Conservation (phyloP, 2,888 invertebrate species). For the Unio pictorum region DNA sequence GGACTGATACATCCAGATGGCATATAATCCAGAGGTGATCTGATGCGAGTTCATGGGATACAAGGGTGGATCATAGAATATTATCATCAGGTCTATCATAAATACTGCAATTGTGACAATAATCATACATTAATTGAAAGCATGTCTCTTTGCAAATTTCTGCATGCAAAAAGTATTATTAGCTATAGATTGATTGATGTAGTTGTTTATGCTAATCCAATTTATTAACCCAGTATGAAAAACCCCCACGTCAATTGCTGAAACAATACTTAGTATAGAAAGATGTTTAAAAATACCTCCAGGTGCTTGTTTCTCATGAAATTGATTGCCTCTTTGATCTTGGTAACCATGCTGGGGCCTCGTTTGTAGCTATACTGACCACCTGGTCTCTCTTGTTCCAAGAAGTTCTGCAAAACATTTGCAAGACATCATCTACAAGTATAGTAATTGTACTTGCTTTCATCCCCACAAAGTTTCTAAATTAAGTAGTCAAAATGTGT, state of each 20-base stretch:
- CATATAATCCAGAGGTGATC: too few relatives aligned
- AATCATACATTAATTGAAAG: too few relatives aligned
- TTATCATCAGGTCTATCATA: too few relatives aligned
- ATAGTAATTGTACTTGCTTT: neutral
- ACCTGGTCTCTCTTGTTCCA: constrained; percentile 51
- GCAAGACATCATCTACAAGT: neutral
- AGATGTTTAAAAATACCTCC: constrained; percentile 75
- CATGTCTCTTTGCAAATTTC: too few relatives aligned
- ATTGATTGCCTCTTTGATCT: constrained; percentile 93
- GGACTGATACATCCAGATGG: too few relatives aligned
- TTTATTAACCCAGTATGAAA: neutral
- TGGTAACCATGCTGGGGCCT: constrained; percentile 72
- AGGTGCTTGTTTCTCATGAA: constrained; percentile 96
- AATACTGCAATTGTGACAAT: too few relatives aligned
- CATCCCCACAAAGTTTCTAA: too few relatives aligned
- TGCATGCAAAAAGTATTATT: too few relatives aligned
- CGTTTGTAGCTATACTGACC: constrained; percentile 40
- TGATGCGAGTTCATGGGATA: too few relatives aligned
- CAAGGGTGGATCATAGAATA: too few relatives aligned
- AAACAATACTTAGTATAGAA: neutral
- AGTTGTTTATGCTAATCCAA: neutral
- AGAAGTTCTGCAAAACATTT: constrained; percentile 28
- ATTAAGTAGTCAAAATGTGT: too few relatives aligned
- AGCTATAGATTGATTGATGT: too few relatives aligned
- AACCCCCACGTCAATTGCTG: neutral